Conservation (phyloP, 2,888 invertebrate genomes). For the Macrophya alboannulata region DNA sequence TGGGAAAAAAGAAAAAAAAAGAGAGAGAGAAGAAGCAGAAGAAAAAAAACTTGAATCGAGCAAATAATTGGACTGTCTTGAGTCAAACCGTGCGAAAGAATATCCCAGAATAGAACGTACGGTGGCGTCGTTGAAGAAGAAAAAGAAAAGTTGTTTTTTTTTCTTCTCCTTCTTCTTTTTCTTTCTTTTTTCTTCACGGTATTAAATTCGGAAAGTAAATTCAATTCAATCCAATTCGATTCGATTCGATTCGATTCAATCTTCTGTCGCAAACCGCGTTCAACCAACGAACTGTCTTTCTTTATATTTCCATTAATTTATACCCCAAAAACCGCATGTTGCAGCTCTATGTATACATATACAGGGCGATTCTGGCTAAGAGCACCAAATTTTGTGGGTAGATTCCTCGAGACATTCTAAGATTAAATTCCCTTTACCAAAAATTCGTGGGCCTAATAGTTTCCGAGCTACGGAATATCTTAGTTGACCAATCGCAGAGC, state of each 20-base stretch:
- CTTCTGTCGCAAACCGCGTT: not conserved
- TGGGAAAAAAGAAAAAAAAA: not conserved
- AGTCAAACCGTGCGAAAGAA: not conserved
- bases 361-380: too few relatives aligned
- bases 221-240: not conserved
- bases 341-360: too few relatives aligned
- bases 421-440: too few relatives aligned
- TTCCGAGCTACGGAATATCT: too few relatives aligned
- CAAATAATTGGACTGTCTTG: conserved; percentile 9
- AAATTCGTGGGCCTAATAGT: too few relatives aligned
- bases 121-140: too few relatives aligned
- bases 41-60: conserved; percentile 2
- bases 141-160: too few relatives aligned
- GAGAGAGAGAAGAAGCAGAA: not conserved
- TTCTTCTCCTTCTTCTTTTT: not conserved
- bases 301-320: not conserved
- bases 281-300: not conserved
- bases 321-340: not conserved
- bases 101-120: not conserved
- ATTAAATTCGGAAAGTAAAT: not conserved
- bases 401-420: too few relatives aligned
- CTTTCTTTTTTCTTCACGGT: not conserved
- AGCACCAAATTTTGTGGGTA: too few relatives aligned
- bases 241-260: not conserved
- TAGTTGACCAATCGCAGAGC: too few relatives aligned